Conservation (phyloP, 2,888 invertebrate genomes). For the Muschampia plurimacula region DNA sequence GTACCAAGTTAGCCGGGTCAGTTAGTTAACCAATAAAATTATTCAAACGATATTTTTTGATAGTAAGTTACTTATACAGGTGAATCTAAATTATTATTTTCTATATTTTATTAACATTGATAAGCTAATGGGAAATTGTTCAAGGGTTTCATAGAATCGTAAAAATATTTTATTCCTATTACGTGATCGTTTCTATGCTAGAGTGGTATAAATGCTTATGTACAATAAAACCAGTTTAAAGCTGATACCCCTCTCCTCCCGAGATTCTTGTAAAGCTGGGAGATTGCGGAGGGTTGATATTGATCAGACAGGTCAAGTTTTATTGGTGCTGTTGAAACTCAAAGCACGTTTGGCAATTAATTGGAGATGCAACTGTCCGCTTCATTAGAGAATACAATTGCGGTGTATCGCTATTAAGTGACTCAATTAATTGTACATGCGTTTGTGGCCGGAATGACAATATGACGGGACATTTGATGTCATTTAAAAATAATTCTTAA, state of each 20-base stretch:
- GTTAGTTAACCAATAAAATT: too few relatives aligned
- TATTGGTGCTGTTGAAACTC: slow-evolving; percentile 62
- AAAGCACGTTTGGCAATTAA: slow-evolving; percentile 76
- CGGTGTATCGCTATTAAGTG: slow-evolving; percentile 60
- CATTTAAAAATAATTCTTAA: background rate
- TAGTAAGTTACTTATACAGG: too few relatives aligned
- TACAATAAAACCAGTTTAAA: slow-evolving; percentile 13
- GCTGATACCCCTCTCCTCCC: background rate
- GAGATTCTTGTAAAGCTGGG: background rate
- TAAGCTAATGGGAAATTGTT: slow-evolving; percentile 19
- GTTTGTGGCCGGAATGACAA: slow-evolving; percentile 21
- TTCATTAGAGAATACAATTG: slow-evolving; percentile 75
- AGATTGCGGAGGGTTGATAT: slow-evolving; percentile 3
- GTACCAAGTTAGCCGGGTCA: too few relatives aligned
- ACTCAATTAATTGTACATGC: slow-evolving; percentile 64
- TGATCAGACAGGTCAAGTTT: slow-evolving; percentile 50
- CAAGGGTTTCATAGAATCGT: background rate
- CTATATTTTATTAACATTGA: slow-evolving; percentile 8
- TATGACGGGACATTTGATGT: slow-evolving; percentile 7
- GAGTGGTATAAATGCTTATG: slow-evolving; percentile 30
- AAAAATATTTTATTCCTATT: slow-evolving; percentile 23
- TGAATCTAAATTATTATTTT: too few relatives aligned
- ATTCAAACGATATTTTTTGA: too few relatives aligned
- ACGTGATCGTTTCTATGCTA: slow-evolving; percentile 31
- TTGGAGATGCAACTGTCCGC: slow-evolving; percentile 63